A percentile compares a stretch with the other conserved stretches of the same genome.
Conservation (phyloP, 2,113 vertebrate species). For the Egretta garzetta region DNA sequence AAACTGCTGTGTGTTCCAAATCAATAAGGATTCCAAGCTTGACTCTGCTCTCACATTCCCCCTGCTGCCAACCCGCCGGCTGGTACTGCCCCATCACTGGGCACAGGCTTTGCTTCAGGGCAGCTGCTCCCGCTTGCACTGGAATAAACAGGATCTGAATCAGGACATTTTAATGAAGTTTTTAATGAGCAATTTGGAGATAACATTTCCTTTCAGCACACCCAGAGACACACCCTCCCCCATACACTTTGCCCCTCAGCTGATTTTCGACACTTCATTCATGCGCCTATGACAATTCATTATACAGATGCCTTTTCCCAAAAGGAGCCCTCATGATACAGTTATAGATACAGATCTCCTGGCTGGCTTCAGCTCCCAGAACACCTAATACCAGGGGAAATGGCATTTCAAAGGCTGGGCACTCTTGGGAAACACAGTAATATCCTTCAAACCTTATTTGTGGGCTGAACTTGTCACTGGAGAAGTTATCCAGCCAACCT, state of each 20-base stretch:
- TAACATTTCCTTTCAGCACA: conserved; percentile 34
- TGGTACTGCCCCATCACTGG: not conserved
- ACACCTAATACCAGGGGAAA: not conserved
- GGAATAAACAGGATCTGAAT: conserved; percentile 45
- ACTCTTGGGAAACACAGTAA: not conserved
- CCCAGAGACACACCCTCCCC: not conserved
- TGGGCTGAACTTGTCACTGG: not conserved
- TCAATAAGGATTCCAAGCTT: not conserved
- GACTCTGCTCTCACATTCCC: not conserved
- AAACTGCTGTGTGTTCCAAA: not conserved
- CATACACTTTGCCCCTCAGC: not conserved
- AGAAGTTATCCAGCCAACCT: not conserved
- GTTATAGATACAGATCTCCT: not conserved
- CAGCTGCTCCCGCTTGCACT: not conserved
- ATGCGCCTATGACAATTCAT: not conserved
- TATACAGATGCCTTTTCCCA: not conserved
- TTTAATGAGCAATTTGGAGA: conserved; percentile 31
- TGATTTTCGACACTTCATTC: conserved; percentile 11
- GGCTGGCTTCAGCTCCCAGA: conserved; percentile 4
- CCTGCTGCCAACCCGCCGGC: not conserved
- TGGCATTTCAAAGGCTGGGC: not conserved
- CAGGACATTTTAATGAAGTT: not conserved
- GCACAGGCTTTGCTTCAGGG: not conserved
- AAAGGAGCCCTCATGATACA: not conserved
- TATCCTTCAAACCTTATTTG: not conserved